Evolutionary conservation across 2,888 invertebrate genomes (phyloP).

Genomic region (Salticus scenicus): DNA sequence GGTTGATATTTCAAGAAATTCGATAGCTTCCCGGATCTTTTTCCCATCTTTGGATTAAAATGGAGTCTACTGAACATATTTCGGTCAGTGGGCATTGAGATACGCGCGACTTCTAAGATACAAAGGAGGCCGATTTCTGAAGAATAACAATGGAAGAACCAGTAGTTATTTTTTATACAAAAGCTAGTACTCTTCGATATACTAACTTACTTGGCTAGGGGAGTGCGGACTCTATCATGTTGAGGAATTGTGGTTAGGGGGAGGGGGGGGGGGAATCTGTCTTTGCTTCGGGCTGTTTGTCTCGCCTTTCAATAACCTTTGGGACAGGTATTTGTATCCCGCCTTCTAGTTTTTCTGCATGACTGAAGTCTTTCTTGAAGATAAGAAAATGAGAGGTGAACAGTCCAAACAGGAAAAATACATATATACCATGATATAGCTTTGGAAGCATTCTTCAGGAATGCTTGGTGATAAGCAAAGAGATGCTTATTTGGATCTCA

Average conservation of each 20-base stretch:
- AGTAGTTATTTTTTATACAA: not conserved
- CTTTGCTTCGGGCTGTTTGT: slow-evolving; percentile 52
- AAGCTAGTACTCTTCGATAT: not conserved
- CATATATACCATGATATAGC: not conserved
- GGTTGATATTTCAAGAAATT: not conserved
- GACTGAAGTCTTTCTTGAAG: slow-evolving; percentile 19
- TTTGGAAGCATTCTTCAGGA: not conserved
- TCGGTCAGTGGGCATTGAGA: not conserved
- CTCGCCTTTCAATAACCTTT: slow-evolving; percentile 63
- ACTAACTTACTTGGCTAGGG: not conserved
- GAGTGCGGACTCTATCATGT: not conserved
- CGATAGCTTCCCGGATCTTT: not conserved
- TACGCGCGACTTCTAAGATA: not conserved
- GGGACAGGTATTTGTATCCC: slow-evolving; percentile 43
- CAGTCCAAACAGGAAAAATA: not conserved
- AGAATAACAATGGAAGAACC: not conserved
- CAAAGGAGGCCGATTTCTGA: slow-evolving; percentile 3
- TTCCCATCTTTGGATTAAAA: not conserved
- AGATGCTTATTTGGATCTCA: not conserved
- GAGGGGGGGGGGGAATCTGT: not conserved
- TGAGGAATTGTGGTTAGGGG: too few species aligned
- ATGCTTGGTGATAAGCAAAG: not conserved
- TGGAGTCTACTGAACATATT: not conserved
- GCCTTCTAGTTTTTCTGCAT: slow-evolving; percentile 49
- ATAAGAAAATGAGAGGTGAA: not conserved